Percentiles rank a stretch among this genome's conserved stretches.
Evolutionary conservation across 2,797 vertebrate species (phyloP).

Genomic region (Ciconia nigra): DNA sequence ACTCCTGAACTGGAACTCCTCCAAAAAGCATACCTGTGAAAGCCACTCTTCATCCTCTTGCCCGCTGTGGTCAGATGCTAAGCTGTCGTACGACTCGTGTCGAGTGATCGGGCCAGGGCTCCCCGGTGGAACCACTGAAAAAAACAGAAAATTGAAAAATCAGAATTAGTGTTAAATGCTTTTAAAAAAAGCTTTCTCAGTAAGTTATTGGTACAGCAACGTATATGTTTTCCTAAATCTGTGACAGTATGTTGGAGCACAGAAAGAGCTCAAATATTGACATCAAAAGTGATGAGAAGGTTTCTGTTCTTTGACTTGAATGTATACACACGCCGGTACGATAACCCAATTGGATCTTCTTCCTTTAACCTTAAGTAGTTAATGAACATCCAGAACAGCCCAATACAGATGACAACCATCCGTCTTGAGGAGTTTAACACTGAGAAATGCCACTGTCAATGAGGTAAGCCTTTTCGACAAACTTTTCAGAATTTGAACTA

Average conservation of each 20-base stretch:
- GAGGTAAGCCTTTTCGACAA: neutral
- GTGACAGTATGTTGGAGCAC: neutral
- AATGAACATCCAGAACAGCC: neutral
- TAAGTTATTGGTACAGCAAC: neutral
- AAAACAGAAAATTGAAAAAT: neutral
- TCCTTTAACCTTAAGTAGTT: neutral
- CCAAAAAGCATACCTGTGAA: conserved; percentile 85
- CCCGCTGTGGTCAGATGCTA: conserved; percentile 91
- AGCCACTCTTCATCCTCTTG: conserved; percentile 98
- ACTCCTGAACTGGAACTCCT: neutral
- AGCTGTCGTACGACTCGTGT: conserved; percentile 93
- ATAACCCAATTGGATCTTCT: neutral
- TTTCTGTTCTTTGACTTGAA: neutral
- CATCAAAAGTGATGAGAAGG: neutral
- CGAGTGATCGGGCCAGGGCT: conserved; percentile 91
- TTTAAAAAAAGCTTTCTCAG: neutral
- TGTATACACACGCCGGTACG: neutral
- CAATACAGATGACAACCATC: neutral
- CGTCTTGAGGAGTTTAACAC: neutral
- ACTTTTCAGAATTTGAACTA: neutral
- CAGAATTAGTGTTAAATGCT: neutral
- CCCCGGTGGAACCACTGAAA: conserved; percentile 86
- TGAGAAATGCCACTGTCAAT: neutral
- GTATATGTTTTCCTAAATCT: neutral
- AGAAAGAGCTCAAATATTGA: neutral